These are phyloP conservation scores for Ptychodera flava DNA, from an alignment of 35 echinoderm and acorn worm genomes.

Conservation along the genomic window DNA sequence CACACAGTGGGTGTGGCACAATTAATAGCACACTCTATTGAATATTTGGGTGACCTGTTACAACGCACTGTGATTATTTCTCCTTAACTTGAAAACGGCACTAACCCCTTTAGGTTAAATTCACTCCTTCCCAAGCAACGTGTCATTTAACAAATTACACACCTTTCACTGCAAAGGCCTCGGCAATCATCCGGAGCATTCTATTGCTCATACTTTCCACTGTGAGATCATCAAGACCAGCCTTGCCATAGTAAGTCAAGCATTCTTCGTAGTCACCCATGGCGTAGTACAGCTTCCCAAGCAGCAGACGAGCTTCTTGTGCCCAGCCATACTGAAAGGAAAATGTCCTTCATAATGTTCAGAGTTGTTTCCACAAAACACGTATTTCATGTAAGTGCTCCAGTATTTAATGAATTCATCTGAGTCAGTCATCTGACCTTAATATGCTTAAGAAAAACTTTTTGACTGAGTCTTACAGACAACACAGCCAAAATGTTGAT, in stretches of 20 bases:
- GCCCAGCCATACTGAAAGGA: conserved; percentile 43
- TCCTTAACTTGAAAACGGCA: too few relatives aligned
- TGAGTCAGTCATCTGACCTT: too few relatives aligned
- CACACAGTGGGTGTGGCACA: too few relatives aligned
- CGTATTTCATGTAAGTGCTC: background rate
- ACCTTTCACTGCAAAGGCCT: conserved; percentile 94
- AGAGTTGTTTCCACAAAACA: background rate
- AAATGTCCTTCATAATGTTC: background rate
- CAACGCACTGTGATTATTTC: too few relatives aligned
- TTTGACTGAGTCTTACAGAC: too few relatives aligned
- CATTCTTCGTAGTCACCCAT: conserved; percentile 79
- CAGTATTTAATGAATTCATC: background rate
- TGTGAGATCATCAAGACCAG: conserved; percentile 56
- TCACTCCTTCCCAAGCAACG: too few relatives aligned
- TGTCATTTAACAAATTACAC: too few relatives aligned
- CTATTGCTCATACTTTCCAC: conserved; percentile 48
- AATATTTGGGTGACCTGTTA: too few relatives aligned
- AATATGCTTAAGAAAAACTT: too few relatives aligned
- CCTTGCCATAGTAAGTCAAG: conserved; percentile 61
- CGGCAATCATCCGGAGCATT: conserved; percentile 71
- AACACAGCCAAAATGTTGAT: too few relatives aligned
- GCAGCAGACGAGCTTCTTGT: conserved; percentile 84
- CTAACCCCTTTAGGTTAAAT: too few relatives aligned
- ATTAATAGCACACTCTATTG: too few relatives aligned
- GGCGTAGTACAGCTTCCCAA: conserved; percentile 77